Base-by-base conservation (phyloP, 2,888 invertebrate genomes). In the Campoletis raptor region DNA sequence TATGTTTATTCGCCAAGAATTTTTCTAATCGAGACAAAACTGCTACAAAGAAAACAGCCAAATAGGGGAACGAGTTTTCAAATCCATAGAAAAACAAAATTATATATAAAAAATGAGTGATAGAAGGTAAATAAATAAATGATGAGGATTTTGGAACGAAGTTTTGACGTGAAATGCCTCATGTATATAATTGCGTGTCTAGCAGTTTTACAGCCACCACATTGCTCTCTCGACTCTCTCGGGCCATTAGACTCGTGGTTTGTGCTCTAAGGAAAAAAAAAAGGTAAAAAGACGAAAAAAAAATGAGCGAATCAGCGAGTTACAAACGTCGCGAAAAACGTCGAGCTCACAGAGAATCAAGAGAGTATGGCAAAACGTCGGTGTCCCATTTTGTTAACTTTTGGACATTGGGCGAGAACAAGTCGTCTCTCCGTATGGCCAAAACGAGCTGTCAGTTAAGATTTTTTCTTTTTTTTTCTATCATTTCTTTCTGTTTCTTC, bases 341-440 rank as follows among this genome's bases (percentile, higher is more conserved):
- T 12, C 74, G 57, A 80, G 40, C 21, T 40, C 30, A 45, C n/a
- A 36, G 77, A 70, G 42, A 83, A 30, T 54, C 24, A 24, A 48
- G 64, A 67, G 40, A 40, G 37, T 30, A 57, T 18, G 36, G 42
- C 81, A 40, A 24, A 42, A 61, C 64, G 18, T 9, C 12, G 52
- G 73, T 67, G 78, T 82, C 74, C 54, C 57, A 64, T 82, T 76
- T 79, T 70, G 48, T 10, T 10, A 72, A 79, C 74, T 82, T 82
- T 85, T 85, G 74, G 74, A 79, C 82, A 73, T 79, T 61, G 12
- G 48, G 30, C 69, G 36, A 79, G 54, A 42, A 66, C 69, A 67
- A 52, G 57, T 52, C 54, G 74, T 54, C 4, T 64, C 36, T 61
- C 52, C 57, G 69, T 54, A 61, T 79, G 48, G 67, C 61, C 40